Base-by-base conservation (phyloP, 2,888 invertebrate species). In the Eulithis testata region DNA sequence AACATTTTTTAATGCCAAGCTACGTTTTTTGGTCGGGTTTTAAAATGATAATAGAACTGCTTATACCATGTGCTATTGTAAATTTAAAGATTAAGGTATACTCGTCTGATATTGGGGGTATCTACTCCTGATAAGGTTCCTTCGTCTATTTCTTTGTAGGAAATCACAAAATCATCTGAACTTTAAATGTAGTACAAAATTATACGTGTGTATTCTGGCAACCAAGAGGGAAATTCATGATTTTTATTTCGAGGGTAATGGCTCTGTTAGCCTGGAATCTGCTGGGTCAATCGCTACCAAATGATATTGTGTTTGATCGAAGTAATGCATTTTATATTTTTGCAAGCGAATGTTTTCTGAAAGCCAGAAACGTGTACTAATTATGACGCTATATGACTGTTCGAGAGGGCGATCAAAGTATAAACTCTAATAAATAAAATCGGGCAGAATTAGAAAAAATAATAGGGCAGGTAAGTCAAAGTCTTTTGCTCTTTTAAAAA, bases 231-330 rank as follows among this genome's bases (percentile, higher is more conserved):
- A 54, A 57, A 50, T 59, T 45, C 36, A 52, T 12, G 37, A 51
- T 44, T 50, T 53, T 61, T 40, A 62, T 50, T 59, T 40, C 11
- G 58, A 55, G 66, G 66, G 62, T 40, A 66, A 65, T 61, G 21
- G 54, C 66, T 59, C 63, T 49, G 52, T 57, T 63, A 62, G 57
- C 63, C 63, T 63, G 50, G 62, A 65, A 57, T 60, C 60, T 55
- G 37, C 50, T 45, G 45, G 37, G 45, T 55, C 14, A 53, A 49
- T 52, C 27, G 14, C 0, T 52, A 60, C 57, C 59, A 63, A 64
- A 69, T 64, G 63, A 64, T 60, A n/a, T n/a, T n/a, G 14, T 60
- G 54, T 50, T 64, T 44, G 63, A 64, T 64, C 58, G 63, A 66
- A 68, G 60, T 69, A 69, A 67, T 64, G 53, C 44, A 55, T 51